A percentile compares a stretch with the other conserved stretches of the same genome.
Evolutionary conservation across 2,113 vertebrate species (phyloP).

Genomic region (Mesoclemmys tuberculata): DNA sequence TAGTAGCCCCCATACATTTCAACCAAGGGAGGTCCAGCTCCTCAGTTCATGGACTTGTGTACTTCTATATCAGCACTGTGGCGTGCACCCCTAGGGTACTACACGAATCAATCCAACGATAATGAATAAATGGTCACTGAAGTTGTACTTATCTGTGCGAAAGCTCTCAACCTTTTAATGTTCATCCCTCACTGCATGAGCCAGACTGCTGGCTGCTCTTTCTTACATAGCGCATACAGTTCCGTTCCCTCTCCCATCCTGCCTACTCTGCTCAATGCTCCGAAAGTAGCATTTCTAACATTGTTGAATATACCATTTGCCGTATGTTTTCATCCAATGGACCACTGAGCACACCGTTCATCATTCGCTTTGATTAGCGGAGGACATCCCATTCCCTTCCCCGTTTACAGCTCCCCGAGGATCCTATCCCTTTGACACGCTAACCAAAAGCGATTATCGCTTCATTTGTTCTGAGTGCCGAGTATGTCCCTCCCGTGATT

Average conservation of each 20-base stretch:
- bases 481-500: neutral
- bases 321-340: constrained; percentile 43
- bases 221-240: neutral
- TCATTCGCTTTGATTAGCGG: constrained; percentile 59
- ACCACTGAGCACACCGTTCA: constrained; percentile 55
- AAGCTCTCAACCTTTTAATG: neutral
- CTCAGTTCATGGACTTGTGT: fast-evolving
- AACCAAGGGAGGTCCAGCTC: neutral
- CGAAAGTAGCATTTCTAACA: constrained; percentile 11
- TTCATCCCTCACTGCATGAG: neutral
- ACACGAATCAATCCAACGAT: neutral
- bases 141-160: neutral
- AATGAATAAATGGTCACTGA: fast-evolving
- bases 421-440: constrained; percentile 12
- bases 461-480: neutral
- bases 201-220: neutral
- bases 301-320: constrained; percentile 20
- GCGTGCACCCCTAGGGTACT: fast-evolving
- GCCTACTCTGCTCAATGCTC: neutral
- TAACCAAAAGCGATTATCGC: constrained; percentile 14
- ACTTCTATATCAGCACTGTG: fast-evolving
- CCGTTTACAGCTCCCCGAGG: neutral
- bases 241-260: neutral
- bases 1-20: fast-evolving
- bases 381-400: constrained; percentile 44